These are phyloP conservation scores for Zaprionus africanus DNA, from an alignment of 1,140 invertebrate genomes.

Conservation along the genomic window DNA sequence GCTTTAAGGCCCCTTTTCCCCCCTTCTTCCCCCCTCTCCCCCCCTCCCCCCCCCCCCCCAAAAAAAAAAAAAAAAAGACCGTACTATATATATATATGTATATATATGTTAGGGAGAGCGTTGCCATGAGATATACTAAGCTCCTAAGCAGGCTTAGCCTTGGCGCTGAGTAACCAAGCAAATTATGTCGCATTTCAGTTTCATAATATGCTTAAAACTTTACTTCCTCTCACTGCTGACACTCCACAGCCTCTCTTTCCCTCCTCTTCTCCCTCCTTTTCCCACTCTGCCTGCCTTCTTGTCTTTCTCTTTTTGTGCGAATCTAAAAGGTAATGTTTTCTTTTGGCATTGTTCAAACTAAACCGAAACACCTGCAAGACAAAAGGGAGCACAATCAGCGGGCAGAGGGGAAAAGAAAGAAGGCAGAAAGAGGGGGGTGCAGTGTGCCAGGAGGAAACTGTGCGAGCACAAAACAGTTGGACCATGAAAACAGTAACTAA, in stretches of 20 bases:
- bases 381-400: neutral
- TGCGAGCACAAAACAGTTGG: constrained; percentile 31
- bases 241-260: neutral
- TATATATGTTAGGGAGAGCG: neutral
- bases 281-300: neutral
- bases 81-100: neutral
- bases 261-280: neutral
- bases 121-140: constrained; percentile 25
- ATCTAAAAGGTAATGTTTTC: constrained; percentile 62
- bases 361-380: constrained; percentile 51
- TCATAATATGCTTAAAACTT: constrained; percentile 77
- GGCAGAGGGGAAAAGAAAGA: neutral
- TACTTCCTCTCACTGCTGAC: constrained; percentile 29
- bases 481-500: constrained; percentile 70
- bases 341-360: constrained; percentile 61
- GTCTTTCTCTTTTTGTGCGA: constrained; percentile 11
- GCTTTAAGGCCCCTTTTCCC: constrained; percentile 7
- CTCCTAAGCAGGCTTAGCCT: constrained; percentile 64
- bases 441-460: neutral
- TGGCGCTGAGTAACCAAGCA: constrained; percentile 63
- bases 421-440: neutral
- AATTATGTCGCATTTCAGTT: constrained; percentile 81
- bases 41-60: no score
- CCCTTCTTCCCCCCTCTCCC: neutral
- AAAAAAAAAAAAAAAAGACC: no score